Evolutionary conservation across 2,888 invertebrate species (phyloP).

Genomic region (Melanostoma scalare): DNA sequence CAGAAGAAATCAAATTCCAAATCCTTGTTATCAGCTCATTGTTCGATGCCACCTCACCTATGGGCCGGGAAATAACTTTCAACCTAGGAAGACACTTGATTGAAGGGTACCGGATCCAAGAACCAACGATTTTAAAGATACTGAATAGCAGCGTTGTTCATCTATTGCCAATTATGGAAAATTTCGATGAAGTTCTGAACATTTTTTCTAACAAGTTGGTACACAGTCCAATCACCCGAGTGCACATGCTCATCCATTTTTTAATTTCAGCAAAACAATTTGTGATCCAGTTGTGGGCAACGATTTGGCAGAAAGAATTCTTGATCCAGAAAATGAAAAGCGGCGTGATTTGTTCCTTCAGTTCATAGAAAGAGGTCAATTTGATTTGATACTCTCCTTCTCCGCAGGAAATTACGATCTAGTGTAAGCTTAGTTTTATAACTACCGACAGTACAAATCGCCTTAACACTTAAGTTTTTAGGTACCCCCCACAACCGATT

Average conservation of each 20-base stretch:
- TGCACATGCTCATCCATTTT: background rate
- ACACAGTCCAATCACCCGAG: background rate
- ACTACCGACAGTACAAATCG: background rate
- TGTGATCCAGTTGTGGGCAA: slow-evolving; percentile 80
- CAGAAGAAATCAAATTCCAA: slow-evolving; percentile 92
- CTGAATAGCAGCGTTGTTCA: slow-evolving; percentile 89
- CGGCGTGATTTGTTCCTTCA: slow-evolving; percentile 83
- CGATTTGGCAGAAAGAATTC: slow-evolving; percentile 87
- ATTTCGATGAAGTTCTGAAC: slow-evolving; percentile 76
- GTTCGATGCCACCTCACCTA: slow-evolving; percentile 88
- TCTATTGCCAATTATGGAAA: slow-evolving; percentile 86
- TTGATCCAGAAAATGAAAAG: slow-evolving; percentile 80
- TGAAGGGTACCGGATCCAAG: slow-evolving; percentile 87
- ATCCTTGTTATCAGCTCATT: slow-evolving; percentile 92
- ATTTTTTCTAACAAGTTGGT: slow-evolving; percentile 79
- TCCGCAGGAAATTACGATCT: slow-evolving; percentile 89
- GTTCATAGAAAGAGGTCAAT: slow-evolving; percentile 86
- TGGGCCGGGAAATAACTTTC: slow-evolving; percentile 91
- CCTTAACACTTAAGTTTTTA: slow-evolving; percentile 43
- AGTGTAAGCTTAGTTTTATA: slow-evolving; percentile 80
- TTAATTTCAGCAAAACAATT: slow-evolving; percentile 76
- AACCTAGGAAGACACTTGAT: slow-evolving; percentile 92
- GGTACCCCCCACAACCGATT: slow-evolving; percentile 78
- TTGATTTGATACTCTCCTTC: slow-evolving; percentile 88
- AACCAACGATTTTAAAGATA: slow-evolving; percentile 86